Evolutionary conservation across 2,797 vertebrate species (phyloP).

Genomic region (Anguilla megastoma): DNA sequence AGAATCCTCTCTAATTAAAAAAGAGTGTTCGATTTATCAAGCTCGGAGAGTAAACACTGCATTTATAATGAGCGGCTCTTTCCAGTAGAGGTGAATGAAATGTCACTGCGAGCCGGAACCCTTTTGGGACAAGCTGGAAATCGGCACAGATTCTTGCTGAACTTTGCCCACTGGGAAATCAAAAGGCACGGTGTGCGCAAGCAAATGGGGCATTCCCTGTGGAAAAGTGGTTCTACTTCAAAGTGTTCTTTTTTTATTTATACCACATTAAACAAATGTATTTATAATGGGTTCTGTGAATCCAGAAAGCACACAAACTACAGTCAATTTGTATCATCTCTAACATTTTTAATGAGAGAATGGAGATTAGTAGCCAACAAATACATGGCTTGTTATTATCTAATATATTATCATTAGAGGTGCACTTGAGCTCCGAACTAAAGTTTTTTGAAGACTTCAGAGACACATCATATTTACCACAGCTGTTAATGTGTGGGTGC

Average conservation of each 20-base stretch:
- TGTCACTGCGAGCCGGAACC: neutral
- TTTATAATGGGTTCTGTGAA: neutral
- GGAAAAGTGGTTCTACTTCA: slow-evolving; percentile 7
- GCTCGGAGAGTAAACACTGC: slow-evolving; percentile 8
- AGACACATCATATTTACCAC: slow-evolving; percentile 8
- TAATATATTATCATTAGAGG: slow-evolving; percentile 11
- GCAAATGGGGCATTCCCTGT: neutral
- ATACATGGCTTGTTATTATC: neutral
- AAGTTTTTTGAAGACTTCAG: neutral
- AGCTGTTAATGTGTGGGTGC: neutral
- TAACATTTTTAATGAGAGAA: neutral
- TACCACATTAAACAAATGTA: neutral
- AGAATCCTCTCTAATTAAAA: slow-evolving; percentile 17
- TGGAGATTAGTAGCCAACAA: neutral
- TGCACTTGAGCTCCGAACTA: neutral
- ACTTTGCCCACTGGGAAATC: neutral
- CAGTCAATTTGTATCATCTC: slow-evolving; percentile 4
- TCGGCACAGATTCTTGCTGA: neutral
- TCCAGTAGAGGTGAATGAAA: neutral
- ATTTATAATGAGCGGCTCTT: neutral
- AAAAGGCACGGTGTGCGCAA: neutral
- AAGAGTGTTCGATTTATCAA: neutral
- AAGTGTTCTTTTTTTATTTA: neutral
- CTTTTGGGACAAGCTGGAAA: slow-evolving; percentile 6
- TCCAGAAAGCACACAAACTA: neutral